phyloP scores from a whole-genome alignment of 1,140 invertebrate species.

The Magallana angulata region DNA sequence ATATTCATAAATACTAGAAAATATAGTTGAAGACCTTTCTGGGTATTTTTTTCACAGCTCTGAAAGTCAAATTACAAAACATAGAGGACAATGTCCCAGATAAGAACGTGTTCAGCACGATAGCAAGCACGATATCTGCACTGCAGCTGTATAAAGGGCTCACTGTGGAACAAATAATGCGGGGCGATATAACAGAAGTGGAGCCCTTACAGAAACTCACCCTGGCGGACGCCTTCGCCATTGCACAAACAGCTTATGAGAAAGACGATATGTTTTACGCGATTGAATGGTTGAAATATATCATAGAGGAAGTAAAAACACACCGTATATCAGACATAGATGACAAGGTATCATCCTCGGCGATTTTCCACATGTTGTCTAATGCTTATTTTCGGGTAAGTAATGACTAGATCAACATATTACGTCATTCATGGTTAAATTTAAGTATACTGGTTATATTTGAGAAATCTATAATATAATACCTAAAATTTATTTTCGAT shows the following conservation, averaged over 20 bases:
- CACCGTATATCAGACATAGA: slow-evolving; percentile 23
- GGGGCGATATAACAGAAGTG: background rate
- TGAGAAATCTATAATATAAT: no score
- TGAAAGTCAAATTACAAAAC: slow-evolving; percentile 39
- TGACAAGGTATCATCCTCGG: background rate
- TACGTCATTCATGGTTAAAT: no score
- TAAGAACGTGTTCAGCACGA: slow-evolving; percentile 9
- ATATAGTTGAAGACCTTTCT: no score
- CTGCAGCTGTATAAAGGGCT: slow-evolving; percentile 2
- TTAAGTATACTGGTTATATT: no score
- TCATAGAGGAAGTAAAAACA: slow-evolving; percentile 12
- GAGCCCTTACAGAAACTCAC: background rate
- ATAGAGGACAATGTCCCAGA: slow-evolving; percentile 34
- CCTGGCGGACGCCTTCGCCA: slow-evolving; percentile 27
- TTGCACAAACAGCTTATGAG: slow-evolving; percentile 10
- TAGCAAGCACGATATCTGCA: slow-evolving; percentile 12
- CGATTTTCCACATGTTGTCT: background rate
- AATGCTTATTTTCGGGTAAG: slow-evolving; percentile 5
- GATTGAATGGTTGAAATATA: slow-evolving; percentile 8
- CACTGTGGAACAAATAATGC: slow-evolving; percentile 29
- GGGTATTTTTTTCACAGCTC: background rate
- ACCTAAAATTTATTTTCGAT: no score
- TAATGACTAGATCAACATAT: background rate
- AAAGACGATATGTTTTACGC: slow-evolving; percentile 30
- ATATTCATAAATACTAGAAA: no score